These are phyloP conservation scores for Stenodera caucasica DNA, from an alignment of 2,888 invertebrate species.

Conservation along the genomic window DNA sequence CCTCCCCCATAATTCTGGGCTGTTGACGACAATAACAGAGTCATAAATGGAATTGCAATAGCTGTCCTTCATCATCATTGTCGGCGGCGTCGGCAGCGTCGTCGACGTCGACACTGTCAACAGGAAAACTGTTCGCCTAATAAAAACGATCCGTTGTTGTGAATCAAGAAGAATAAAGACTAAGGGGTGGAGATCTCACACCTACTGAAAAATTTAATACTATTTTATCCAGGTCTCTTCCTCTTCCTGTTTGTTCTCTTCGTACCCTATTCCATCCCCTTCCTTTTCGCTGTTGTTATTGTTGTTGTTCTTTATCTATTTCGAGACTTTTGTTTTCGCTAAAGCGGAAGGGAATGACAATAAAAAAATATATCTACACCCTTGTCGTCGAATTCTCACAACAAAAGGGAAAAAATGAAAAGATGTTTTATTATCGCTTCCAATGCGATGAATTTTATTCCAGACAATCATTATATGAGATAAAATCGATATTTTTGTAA, in stretches of 20 bases:
- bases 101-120: not conserved
- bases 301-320: not conserved
- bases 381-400: not conserved
- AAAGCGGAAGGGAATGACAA: not conserved
- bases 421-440: too few species aligned
- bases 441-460: not conserved
- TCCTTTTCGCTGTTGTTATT: not conserved
- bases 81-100: not conserved
- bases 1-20: not conserved
- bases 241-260: not conserved
- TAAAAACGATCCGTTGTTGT: not conserved
- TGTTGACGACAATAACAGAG: not conserved
- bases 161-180: not conserved
- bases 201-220: constrained; percentile 4
- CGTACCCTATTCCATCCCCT: too few species aligned
- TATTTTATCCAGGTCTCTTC: not conserved
- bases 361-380: not conserved
- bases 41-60: constrained; percentile 2
- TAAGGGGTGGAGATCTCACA: not conserved
- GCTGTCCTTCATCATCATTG: not conserved
- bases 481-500: not conserved
- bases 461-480: not conserved
- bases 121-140: not conserved
- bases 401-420: not conserved
- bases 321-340: not conserved